phyloP scores from a whole-genome alignment of 2,888 invertebrate species.

The Lepas anatifera region DNA sequence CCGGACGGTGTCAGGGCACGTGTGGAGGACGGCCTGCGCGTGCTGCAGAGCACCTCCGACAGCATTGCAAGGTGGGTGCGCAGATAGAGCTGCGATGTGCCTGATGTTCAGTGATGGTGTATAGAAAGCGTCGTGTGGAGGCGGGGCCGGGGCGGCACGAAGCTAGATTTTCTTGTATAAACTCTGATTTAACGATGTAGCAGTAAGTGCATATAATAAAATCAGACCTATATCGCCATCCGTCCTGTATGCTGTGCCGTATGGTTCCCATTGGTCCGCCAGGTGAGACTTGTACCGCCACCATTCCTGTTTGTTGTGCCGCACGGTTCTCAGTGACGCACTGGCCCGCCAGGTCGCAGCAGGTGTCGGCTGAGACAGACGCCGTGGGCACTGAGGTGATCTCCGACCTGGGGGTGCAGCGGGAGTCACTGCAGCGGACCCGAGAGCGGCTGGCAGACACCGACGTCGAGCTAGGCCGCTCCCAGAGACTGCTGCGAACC shows the following conservation, averaged over 20 bases:
- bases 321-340: too few relatives aligned
- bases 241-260: too few relatives aligned
- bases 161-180: too few relatives aligned
- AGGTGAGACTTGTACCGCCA: too few relatives aligned
- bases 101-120: too few relatives aligned
- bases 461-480: slow-evolving; percentile 52
- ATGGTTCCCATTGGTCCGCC: too few relatives aligned
- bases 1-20: neutral
- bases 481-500: slow-evolving; percentile 48
- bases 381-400: slow-evolving; percentile 62
- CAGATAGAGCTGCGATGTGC: too few relatives aligned
- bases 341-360: slow-evolving; percentile 28
- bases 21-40: neutral
- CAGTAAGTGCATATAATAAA: too few relatives aligned
- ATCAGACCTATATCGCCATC: too few relatives aligned
- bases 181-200: too few relatives aligned
- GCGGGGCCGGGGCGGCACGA: too few relatives aligned
- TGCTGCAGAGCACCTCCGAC: neutral
- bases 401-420: slow-evolving; percentile 57
- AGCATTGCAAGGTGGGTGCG: neutral
- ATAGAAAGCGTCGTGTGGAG: neutral
- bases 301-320: too few relatives aligned
- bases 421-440: slow-evolving; percentile 54
- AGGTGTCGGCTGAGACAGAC: slow-evolving; percentile 66
- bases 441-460: slow-evolving; percentile 53